Percentiles rank a stretch among this genome's conserved stretches.
phyloP scores from a whole-genome alignment of 2,888 invertebrate genomes.

The Limulus polyphemus region DNA sequence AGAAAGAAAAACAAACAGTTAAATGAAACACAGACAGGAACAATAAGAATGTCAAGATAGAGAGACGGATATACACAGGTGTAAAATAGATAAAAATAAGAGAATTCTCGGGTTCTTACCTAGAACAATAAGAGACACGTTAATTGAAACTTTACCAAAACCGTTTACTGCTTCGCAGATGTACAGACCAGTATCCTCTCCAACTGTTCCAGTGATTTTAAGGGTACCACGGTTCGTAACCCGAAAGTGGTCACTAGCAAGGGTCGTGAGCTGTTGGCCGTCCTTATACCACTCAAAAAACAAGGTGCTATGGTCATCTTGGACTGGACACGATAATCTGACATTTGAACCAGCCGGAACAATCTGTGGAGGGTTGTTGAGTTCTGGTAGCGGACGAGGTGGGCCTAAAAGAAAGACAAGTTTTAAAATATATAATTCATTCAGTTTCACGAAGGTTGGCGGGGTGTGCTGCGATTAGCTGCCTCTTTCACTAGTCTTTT shows the following conservation, averaged over 20 bases:
- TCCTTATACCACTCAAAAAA: slow-evolving; percentile 21
- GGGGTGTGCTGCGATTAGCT: too few relatives aligned
- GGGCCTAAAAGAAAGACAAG: slow-evolving; percentile 11
- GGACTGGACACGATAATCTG: slow-evolving; percentile 18
- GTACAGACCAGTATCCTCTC: slow-evolving; percentile 22
- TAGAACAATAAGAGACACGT: slow-evolving; percentile 19
- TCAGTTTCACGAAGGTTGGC: too few relatives aligned
- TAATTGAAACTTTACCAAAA: slow-evolving; percentile 16
- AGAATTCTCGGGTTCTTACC: slow-evolving; percentile 13
- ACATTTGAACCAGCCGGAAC: slow-evolving; percentile 19
- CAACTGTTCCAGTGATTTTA: slow-evolving; percentile 17
- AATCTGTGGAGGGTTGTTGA: slow-evolving; percentile 12
- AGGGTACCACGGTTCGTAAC: slow-evolving; percentile 16
- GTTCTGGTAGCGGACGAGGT: slow-evolving; percentile 18
- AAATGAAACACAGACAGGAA: too few relatives aligned
- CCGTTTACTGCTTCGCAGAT: slow-evolving; percentile 21
- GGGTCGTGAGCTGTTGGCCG: slow-evolving; percentile 11
- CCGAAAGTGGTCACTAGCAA: slow-evolving; percentile 17
- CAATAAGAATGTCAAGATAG: too few relatives aligned
- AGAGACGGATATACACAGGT: too few relatives aligned
- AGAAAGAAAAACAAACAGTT: too few relatives aligned
- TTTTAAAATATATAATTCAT: too few relatives aligned
- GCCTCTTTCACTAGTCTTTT: too few relatives aligned
- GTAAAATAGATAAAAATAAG: too few relatives aligned
- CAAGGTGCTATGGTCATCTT: slow-evolving; percentile 19